Percentiles rank a stretch among this genome's conserved stretches.
Conservation (phyloP, 2,888 invertebrate genomes). For the Pelosia muscerda region DNA sequence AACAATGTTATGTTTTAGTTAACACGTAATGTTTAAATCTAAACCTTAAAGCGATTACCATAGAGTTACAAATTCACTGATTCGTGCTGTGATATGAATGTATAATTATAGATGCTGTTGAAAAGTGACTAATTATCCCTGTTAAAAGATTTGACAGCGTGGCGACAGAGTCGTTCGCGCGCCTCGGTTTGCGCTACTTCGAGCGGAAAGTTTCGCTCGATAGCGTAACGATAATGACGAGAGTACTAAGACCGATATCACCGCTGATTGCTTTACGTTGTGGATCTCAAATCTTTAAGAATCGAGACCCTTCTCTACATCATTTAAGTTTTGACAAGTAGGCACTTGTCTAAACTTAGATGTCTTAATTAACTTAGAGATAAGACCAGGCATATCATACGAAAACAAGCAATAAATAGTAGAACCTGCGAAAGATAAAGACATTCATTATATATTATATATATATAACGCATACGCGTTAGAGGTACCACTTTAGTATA, state of each 20-base stretch:
- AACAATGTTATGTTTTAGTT: constrained; percentile 31
- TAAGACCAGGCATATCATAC: no score
- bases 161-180: constrained; percentile 32
- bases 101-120: constrained; percentile 41
- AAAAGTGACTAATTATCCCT: constrained; percentile 46
- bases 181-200: neutral
- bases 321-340: no score
- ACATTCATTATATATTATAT: no score
- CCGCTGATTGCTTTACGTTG: neutral
- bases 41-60: neutral
- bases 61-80: neutral
- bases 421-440: no score
- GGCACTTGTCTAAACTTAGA: no score
- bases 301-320: no score
- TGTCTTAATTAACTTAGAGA: no score
- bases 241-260: neutral
- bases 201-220: neutral
- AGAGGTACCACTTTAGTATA: no score
- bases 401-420: no score
- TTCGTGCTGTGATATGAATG: neutral
- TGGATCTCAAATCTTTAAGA: neutral
- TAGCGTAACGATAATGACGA: neutral
- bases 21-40: constrained; percentile 9
- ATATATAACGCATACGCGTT: no score
- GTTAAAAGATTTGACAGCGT: constrained; percentile 51